phyloP scores from a whole-genome alignment of 2,888 invertebrate genomes.

The Atethmia centrago region DNA sequence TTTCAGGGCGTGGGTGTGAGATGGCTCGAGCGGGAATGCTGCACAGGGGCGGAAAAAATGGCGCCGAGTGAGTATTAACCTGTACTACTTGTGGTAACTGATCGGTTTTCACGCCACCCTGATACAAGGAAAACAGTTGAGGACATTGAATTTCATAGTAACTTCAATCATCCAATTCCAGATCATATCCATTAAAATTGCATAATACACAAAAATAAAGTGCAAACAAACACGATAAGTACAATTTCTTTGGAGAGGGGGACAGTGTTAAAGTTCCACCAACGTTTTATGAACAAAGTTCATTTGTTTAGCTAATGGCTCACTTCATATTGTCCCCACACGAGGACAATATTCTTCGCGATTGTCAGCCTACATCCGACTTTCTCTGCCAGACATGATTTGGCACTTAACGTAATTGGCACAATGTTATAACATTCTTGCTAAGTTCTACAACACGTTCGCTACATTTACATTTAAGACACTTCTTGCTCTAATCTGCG shows the following conservation, averaged over 20 bases:
- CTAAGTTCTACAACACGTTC: conserved; percentile 46
- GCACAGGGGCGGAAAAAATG: conserved; percentile 94
- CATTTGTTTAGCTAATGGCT: conserved; percentile 66
- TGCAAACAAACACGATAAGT: background rate
- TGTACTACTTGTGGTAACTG: conserved; percentile 53
- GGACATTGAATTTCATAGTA: background rate
- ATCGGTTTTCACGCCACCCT: conserved; percentile 22
- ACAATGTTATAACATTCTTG: conserved; percentile 58
- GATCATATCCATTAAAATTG: background rate
- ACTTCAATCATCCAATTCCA: background rate
- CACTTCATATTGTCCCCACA: conserved; percentile 66
- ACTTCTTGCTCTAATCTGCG: conserved; percentile 45
- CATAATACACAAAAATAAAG: background rate
- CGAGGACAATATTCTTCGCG: conserved; percentile 70
- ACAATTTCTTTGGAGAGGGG: background rate
- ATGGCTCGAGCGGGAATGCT: conserved; percentile 95
- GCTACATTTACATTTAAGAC: conserved; percentile 44
- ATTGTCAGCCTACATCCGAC: conserved; percentile 71
- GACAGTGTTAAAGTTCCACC: conserved; percentile 47
- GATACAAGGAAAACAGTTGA: background rate
- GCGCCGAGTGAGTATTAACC: conserved; percentile 92
- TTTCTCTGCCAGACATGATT: conserved; percentile 80
- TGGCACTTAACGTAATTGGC: conserved; percentile 82
- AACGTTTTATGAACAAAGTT: conserved; percentile 57
- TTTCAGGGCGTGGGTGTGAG: conserved; percentile 91